phyloP scores from a whole-genome alignment of 2,113 vertebrate species.

The Campylomormyrus numenius region DNA sequence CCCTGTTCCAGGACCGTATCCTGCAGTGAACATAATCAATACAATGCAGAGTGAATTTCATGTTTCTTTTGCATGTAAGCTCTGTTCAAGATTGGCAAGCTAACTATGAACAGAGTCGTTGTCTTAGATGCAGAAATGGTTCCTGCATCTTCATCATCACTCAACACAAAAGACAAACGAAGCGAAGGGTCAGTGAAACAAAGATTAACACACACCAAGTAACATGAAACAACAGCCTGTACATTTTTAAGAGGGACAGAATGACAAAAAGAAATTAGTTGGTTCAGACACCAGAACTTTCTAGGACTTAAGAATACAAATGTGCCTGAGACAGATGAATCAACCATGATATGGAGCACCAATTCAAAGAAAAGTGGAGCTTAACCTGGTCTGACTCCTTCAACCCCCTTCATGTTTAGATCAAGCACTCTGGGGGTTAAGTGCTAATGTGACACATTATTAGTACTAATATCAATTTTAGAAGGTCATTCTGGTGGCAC shows the following conservation, averaged over 20 bases:
- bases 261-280: background rate
- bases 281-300: background rate
- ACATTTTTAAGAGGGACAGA: background rate
- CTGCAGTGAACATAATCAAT: slow-evolving; percentile 1
- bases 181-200: background rate
- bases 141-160: background rate
- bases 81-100: background rate
- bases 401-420: background rate
- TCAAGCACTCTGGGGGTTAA: background rate
- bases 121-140: background rate
- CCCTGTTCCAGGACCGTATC: slow-evolving; percentile 23
- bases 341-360: background rate
- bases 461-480: background rate
- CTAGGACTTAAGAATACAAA: background rate
- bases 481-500: background rate
- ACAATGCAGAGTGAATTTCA: background rate
- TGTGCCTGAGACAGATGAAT: background rate
- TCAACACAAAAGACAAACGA: background rate
- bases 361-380: background rate
- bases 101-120: background rate
- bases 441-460: background rate
- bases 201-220: background rate
- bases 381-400: background rate
- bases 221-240: background rate
- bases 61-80: background rate